These are phyloP conservation scores for Laspeyria flexula DNA, from an alignment of 2,888 invertebrate genomes.

Conservation along the genomic window DNA sequence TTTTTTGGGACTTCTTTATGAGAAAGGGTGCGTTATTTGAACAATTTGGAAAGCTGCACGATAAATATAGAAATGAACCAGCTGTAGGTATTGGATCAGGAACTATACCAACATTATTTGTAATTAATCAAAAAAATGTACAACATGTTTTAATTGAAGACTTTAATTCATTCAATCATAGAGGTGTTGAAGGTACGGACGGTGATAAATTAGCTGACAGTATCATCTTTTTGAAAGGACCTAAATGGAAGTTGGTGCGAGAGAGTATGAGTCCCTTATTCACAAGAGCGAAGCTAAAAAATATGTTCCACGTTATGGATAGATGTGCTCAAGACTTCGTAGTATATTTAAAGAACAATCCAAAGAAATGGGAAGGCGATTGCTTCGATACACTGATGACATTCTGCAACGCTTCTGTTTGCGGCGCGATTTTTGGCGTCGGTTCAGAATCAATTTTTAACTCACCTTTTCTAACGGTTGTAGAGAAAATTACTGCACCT, in stretches of 20 bases:
- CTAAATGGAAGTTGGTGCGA: conserved; percentile 64
- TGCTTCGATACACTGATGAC: conserved; percentile 37
- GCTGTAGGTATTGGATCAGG: conserved; percentile 49
- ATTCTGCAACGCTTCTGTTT: conserved; percentile 57
- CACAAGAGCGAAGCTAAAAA: conserved; percentile 62
- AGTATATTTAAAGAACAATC: conserved; percentile 46
- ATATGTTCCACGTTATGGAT: conserved; percentile 67
- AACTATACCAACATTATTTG: conserved; percentile 39
- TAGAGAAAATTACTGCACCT: conserved; percentile 39
- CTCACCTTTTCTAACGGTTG: conserved; percentile 58
- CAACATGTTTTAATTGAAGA: conserved; percentile 51
- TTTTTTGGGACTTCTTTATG: neutral
- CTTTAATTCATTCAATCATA: conserved; percentile 53
- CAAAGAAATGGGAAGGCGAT: conserved; percentile 39
- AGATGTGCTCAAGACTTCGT: conserved; percentile 59
- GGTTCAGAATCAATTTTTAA: conserved; percentile 60
- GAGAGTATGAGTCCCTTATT: conserved; percentile 69
- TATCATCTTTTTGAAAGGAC: conserved; percentile 55
- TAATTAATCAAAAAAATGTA: conserved; percentile 51
- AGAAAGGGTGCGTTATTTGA: conserved; percentile 7
- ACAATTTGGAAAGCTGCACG: conserved; percentile 44
- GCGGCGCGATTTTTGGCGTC: conserved; percentile 67
- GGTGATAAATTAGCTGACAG: conserved; percentile 55
- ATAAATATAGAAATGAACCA: conserved; percentile 51
- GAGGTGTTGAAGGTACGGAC: conserved; percentile 49